Percentiles rank a stretch among this genome's conserved stretches.
Conservation (phyloP, 2,888 invertebrate genomes). For the Caenorhabditis sp. region DNA sequence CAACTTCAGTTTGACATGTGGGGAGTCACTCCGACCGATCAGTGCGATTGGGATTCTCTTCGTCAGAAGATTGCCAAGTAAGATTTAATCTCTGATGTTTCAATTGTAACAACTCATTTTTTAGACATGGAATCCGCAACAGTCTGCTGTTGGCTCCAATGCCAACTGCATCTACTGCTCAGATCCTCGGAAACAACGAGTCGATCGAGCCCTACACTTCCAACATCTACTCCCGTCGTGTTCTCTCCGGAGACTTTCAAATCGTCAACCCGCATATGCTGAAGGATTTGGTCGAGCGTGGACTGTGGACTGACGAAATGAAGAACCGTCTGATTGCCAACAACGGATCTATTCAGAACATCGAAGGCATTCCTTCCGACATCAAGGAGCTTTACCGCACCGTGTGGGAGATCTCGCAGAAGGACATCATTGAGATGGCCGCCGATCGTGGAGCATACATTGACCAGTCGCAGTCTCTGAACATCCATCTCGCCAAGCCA, state of each 20-base stretch:
- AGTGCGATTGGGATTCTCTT: conserved; percentile 92
- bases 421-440: conserved; percentile 87
- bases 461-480: conserved; percentile 98
- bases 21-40: conserved; percentile 87
- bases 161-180: conserved; percentile 99
- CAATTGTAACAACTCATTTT: conserved; percentile 14
- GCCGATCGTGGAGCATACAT: conserved; percentile 92
- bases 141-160: conserved; percentile 95
- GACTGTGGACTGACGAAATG: conserved; percentile 96
- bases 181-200: conserved; percentile 99
- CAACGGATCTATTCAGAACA: conserved; percentile 92
- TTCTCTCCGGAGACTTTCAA: conserved; percentile 89
- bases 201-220: conserved; percentile 98
- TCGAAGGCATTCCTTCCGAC: conserved; percentile 82
- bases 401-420: conserved; percentile 88
- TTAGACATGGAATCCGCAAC: conserved; percentile 91
- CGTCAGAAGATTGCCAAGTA: conserved; percentile 90
- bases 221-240: conserved; percentile 95
- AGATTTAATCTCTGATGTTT: conserved; percentile 26
- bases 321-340: conserved; percentile 94
- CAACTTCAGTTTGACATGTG: conserved; percentile 99
- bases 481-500: conserved; percentile 96
- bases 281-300: conserved; percentile 92
- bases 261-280: conserved; percentile 97
- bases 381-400: conserved; percentile 85